Conservation (phyloP, 2,888 invertebrate species). For the Orchesellides sinensis region DNA sequence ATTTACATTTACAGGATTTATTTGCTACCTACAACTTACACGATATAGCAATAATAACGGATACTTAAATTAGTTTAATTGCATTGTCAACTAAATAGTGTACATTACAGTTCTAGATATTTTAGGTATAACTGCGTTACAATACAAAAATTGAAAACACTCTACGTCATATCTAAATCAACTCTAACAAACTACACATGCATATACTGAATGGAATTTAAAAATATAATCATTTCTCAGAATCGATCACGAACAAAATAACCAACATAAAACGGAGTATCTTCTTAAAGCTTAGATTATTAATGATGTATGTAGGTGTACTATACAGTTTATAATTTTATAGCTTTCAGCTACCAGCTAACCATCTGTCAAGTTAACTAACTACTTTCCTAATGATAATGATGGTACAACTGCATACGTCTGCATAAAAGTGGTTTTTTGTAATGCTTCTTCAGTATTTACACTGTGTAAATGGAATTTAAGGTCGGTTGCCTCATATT, state of each 20-base stretch:
- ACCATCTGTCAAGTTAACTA: neutral
- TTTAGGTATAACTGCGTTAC: neutral
- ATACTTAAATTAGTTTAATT: conserved; percentile 3
- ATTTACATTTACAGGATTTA: no score
- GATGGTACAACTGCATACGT: neutral
- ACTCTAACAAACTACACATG: neutral
- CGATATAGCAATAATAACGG: neutral
- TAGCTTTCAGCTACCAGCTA: neutral
- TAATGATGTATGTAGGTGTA: neutral
- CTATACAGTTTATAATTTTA: neutral
- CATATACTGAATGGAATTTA: neutral
- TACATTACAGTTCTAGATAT: neutral
- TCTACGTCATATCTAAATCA: neutral
- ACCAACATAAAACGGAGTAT: neutral
- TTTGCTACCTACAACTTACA: neutral
- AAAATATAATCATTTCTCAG: neutral
- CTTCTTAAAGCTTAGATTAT: neutral
- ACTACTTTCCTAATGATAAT: neutral
- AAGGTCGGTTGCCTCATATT: neutral
- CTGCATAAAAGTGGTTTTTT: no score
- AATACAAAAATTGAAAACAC: neutral
- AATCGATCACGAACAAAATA: no score
- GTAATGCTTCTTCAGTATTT: neutral
- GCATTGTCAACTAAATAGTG: conserved; percentile 27
- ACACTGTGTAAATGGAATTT: neutral